Percentiles rank a stretch among this genome's conserved stretches.
Conservation (phyloP, 2,113 vertebrate species). For the Hylia prasina region DNA sequence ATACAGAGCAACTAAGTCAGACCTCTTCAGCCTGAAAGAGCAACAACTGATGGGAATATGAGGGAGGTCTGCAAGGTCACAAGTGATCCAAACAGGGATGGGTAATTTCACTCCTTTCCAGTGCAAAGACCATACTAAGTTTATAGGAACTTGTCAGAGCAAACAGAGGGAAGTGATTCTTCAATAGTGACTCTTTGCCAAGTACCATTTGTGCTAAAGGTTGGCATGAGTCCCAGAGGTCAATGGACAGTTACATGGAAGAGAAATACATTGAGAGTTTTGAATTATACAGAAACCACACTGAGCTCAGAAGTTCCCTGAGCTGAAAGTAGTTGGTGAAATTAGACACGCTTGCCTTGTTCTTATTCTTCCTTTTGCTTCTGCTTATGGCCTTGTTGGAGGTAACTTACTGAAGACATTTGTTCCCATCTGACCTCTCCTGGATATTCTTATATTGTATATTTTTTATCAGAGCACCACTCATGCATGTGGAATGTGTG, state of each 20-base stretch:
- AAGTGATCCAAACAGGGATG: not conserved
- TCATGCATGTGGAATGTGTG: not conserved
- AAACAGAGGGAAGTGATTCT: not conserved
- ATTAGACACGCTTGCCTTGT: not conserved
- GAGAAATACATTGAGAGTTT: not conserved
- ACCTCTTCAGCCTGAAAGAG: not conserved
- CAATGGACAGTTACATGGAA: not conserved
- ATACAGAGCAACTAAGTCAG: not conserved
- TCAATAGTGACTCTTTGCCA: not conserved
- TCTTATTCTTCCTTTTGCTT: not conserved
- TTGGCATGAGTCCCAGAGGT: not conserved
- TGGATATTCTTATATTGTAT: not conserved
- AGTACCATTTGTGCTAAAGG: not conserved
- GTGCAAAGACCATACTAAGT: not conserved
- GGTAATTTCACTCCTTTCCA: not conserved
- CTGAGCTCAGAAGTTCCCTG: not conserved
- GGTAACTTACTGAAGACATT: not conserved
- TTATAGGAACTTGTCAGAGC: not conserved
- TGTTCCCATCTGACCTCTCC: not conserved
- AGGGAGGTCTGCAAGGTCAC: not conserved
- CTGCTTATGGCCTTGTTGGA: not conserved
- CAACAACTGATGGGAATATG: not conserved
- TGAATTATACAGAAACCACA: not conserved
- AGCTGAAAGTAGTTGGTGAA: not conserved
- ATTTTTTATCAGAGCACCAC: not conserved